Evolutionary conservation across 2,113 vertebrate genomes (phyloP).

Genomic region (Petromus typicus): DNA sequence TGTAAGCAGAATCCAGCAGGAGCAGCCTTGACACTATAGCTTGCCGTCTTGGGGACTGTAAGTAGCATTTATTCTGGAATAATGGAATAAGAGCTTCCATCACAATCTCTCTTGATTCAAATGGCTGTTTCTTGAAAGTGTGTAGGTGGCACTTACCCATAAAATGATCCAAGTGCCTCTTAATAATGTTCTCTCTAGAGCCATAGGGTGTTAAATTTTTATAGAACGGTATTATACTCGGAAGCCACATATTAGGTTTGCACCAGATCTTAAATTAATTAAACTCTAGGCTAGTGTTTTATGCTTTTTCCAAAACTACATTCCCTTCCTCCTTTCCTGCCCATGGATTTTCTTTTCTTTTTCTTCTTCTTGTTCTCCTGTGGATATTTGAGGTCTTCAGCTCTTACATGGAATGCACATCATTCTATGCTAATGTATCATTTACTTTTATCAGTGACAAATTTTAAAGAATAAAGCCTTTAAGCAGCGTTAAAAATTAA

Average conservation of each 20-base stretch:
- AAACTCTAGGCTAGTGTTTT: conserved; percentile 36
- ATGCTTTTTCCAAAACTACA: conserved; percentile 18
- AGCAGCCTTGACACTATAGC: not conserved
- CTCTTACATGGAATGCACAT: not conserved
- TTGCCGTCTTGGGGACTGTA: conserved; percentile 36
- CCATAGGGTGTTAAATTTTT: not conserved
- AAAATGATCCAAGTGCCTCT: not conserved
- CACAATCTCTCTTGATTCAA: conserved; percentile 64
- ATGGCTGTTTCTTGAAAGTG: conserved; percentile 20
- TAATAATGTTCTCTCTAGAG: not conserved
- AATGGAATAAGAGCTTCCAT: conserved; percentile 70
- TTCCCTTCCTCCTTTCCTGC: not conserved
- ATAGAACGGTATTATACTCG: not conserved
- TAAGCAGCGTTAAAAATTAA: not conserved
- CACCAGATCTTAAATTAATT: not conserved
- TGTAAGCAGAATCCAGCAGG: not conserved
- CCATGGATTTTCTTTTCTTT: not conserved
- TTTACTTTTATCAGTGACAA: not conserved
- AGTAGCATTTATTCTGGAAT: conserved; percentile 71
- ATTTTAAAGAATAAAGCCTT: not conserved
- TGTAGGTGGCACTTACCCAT: conserved; percentile 34
- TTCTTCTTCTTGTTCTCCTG: not conserved
- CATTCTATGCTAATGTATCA: not conserved
- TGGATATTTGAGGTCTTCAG: not conserved
- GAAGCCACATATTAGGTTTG: not conserved